Conservation (phyloP, 2,888 invertebrate genomes). For the Tetragnatha montana region DNA sequence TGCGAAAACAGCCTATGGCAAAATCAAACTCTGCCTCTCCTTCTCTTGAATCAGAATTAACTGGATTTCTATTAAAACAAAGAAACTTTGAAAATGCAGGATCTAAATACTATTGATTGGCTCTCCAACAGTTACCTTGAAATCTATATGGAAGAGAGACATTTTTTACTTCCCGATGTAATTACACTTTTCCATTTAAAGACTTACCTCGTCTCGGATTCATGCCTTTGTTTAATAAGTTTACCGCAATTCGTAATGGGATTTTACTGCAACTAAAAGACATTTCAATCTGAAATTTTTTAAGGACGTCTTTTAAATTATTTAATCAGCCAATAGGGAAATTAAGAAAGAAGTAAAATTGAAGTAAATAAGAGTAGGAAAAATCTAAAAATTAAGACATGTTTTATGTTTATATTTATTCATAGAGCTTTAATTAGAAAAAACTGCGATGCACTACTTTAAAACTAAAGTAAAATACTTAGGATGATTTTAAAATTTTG, state of each 20-base stretch:
- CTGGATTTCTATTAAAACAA: slow-evolving; percentile 14
- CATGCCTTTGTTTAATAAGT: slow-evolving; percentile 20
- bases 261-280: slow-evolving; percentile 8
- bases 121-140: not conserved
- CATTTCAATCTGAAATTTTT: not conserved
- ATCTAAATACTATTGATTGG: slow-evolving; percentile 33
- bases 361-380: too few species aligned
- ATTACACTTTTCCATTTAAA: slow-evolving; percentile 36
- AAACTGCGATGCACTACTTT: too few species aligned
- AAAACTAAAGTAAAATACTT: too few species aligned
- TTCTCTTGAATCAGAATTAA: not conserved
- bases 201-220: slow-evolving; percentile 8
- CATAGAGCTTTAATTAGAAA: too few species aligned
- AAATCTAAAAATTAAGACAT: too few species aligned
- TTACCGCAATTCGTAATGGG: slow-evolving; percentile 11
- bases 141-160: slow-evolving; percentile 15
- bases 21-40: not conserved
- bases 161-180: slow-evolving; percentile 7
- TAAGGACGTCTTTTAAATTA: too few species aligned
- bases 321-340: too few species aligned
- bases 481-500: too few species aligned
- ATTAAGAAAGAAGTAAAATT: too few species aligned
- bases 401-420: too few species aligned
- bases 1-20: not conserved
- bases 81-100: slow-evolving; percentile 28